These are phyloP conservation scores for Otocyon megalotis DNA, from an alignment of 2,113 vertebrate genomes.

Conservation along the genomic window DNA sequence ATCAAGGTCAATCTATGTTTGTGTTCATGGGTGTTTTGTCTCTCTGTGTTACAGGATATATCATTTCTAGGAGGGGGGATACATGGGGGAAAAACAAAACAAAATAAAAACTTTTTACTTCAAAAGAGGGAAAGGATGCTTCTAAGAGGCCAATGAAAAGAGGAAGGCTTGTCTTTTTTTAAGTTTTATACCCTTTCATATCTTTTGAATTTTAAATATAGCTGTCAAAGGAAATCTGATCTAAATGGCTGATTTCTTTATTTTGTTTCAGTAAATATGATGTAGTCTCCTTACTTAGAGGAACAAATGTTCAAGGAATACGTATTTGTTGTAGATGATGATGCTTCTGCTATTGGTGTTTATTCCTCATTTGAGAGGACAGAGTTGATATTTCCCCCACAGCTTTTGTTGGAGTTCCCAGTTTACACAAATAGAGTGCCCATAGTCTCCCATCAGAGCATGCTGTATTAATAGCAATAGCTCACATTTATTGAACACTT, in stretches of 20 bases:
- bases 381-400: not conserved
- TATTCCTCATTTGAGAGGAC: not conserved
- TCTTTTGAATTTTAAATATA: not conserved
- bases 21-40: not conserved
- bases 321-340: not conserved
- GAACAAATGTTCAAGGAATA: not conserved
- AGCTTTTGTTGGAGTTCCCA: not conserved
- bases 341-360: not conserved
- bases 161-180: not conserved
- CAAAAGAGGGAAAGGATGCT: not conserved
- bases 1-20: not conserved
- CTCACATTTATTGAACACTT: not conserved
- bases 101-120: not conserved
- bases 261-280: not conserved
- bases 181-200: not conserved
- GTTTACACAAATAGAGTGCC: not conserved
- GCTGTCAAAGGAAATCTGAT: not conserved
- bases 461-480: fast-evolving
- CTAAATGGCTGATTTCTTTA: not conserved
- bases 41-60: not conserved
- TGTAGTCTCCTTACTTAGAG: not conserved
- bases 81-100: not conserved
- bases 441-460: not conserved
- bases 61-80: not conserved
- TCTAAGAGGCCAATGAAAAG: not conserved